Evolutionary conservation across 2,797 vertebrate genomes (phyloP).

Genomic region (Platyrinchus mystaceus): DNA sequence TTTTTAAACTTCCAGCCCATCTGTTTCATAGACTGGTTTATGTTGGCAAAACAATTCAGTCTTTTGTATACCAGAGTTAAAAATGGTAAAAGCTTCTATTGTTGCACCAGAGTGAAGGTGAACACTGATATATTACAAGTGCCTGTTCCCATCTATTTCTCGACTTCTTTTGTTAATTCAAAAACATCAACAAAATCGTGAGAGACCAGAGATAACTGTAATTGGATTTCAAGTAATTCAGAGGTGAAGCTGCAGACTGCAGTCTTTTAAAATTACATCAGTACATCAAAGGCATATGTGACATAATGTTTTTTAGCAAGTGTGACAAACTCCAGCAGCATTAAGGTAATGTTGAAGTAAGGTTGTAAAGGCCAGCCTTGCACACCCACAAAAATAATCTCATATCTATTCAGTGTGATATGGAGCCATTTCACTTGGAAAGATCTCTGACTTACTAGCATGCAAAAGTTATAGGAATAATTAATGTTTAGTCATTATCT

Average conservation of each 20-base stretch:
- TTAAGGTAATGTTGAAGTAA: conserved; percentile 21
- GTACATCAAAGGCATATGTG: conserved; percentile 44
- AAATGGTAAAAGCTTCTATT: conserved; percentile 44
- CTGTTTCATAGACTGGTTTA: conserved; percentile 11
- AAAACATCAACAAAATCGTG: conserved; percentile 62
- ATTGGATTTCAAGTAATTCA: conserved; percentile 65
- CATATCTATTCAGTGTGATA: background rate
- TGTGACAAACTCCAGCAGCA: conserved; percentile 24
- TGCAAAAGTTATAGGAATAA: conserved; percentile 47
- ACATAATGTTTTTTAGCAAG: conserved; percentile 42
- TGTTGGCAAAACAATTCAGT: conserved; percentile 25
- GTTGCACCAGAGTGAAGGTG: conserved; percentile 35
- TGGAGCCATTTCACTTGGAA: conserved; percentile 20
- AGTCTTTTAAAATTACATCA: conserved; percentile 64
- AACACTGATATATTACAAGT: conserved; percentile 48
- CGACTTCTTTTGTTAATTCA: conserved; percentile 58
- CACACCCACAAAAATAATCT: background rate
- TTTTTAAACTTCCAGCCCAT: conserved; percentile 9
- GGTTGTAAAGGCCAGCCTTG: conserved; percentile 29
- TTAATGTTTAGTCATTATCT: conserved; percentile 44
- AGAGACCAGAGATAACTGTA: conserved; percentile 49
- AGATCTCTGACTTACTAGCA: conserved; percentile 11
- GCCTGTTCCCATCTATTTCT: conserved; percentile 57
- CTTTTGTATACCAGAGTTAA: conserved; percentile 39
- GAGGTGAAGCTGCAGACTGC: conserved; percentile 50